These are phyloP conservation scores for Saccostrea cuccullata DNA, from an alignment of 1,140 invertebrate species.

Conservation along the genomic window DNA sequence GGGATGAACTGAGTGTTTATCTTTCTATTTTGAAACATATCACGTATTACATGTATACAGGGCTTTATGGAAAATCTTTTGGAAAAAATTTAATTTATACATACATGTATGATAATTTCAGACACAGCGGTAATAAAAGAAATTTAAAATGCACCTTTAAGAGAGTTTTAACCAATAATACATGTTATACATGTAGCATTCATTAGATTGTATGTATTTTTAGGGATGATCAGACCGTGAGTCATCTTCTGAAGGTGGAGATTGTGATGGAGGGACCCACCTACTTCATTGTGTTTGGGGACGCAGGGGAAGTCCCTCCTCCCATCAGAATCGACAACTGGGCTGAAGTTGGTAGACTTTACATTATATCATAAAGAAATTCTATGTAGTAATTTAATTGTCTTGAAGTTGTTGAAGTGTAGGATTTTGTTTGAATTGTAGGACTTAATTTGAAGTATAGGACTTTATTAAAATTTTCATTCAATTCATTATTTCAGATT, in stretches of 20 bases:
- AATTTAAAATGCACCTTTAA: too few species aligned
- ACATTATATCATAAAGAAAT: not conserved
- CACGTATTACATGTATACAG: too few species aligned
- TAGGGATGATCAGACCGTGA: conserved; percentile 68
- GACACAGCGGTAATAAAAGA: too few species aligned
- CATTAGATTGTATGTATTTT: not conserved
- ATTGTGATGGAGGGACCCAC: conserved; percentile 93
- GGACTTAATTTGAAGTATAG: too few species aligned
- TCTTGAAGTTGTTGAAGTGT: not conserved
- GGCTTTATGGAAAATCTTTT: too few species aligned
- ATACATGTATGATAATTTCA: too few species aligned
- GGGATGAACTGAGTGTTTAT: too few species aligned
- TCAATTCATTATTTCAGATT: not conserved
- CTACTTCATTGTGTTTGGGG: conserved; percentile 93
- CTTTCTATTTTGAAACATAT: too few species aligned
- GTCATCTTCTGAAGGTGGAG: conserved; percentile 93
- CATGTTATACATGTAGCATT: not conserved
- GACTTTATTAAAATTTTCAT: too few species aligned
- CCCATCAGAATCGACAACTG: conserved; percentile 97
- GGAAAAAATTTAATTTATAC: too few species aligned
- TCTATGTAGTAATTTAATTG: not conserved
- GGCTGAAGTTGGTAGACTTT: conserved; percentile 84
- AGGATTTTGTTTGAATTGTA: too few species aligned
- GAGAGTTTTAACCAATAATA: too few species aligned
- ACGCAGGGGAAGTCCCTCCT: conserved; percentile 95